Evolutionary conservation across 2,888 invertebrate species (phyloP), one percentile per base, ranked within the genome.

Genomic region (Eueremaeus valkanovi): DNA sequence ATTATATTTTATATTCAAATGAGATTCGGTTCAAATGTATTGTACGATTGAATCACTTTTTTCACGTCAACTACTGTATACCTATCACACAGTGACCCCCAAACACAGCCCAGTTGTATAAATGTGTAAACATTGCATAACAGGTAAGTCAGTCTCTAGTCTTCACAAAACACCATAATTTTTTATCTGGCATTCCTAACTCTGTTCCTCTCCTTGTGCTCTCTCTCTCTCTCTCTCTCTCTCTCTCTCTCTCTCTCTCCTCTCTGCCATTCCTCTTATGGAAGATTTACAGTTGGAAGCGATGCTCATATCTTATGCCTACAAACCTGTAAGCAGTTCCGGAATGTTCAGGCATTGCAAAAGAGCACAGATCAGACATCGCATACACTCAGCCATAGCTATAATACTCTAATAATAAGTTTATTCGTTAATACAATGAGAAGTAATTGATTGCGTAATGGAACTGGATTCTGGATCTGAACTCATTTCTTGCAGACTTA

Each of bases 211-310:
- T 49, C 24, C 66, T 63, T n/a, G n/a, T n/a, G 31, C 21, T 73
- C 55, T 29, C 55, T 49, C 18, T 58, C 61, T 73, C 73, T 73
- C 61, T 73, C 61, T 61, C 61, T 40, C 61, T 58, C 73, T 73
- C 73, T 73, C 61, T 58, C 61, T 73, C 73, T 42, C 40, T 66
- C 73, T 36, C 61, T 74, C 66, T 27, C 63, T 73, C 31, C 36
- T 51, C 51, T 49, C 40, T 49, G 24, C 73, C 49, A 24, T 51
- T 51, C 40, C 31, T 2, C 31, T 40, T n/a, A n/a, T 45, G 6
- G 16, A 11, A 45, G 45, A 45, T 6, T 16, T 45, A 45, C 18
- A 45, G 16, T 18, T 16, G 16, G 36, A 63, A 63, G 36, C 21
- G 63, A 63, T 63, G 63, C 6, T 21, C 13, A 61, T 3, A 27